A percentile compares a stretch with the other conserved stretches of the same genome.
Evolutionary conservation across 2,113 vertebrate genomes (phyloP).

Genomic region (Butorides virescens): DNA sequence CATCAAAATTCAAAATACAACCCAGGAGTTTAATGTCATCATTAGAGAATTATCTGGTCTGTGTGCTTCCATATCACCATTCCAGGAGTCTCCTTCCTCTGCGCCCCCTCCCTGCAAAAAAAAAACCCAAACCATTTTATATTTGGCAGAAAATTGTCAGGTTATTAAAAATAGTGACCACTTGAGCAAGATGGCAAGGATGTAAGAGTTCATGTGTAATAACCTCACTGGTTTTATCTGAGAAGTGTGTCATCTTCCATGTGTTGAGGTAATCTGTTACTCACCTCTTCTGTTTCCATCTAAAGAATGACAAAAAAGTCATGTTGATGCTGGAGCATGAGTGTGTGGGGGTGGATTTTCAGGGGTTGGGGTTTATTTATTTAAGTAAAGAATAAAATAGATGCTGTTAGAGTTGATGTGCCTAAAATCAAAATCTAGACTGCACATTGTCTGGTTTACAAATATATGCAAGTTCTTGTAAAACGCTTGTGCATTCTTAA

Average conservation of each 20-base stretch:
- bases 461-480: not conserved
- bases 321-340: not conserved
- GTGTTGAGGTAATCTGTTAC: not conserved
- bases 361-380: not conserved
- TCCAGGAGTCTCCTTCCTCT: not conserved
- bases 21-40: not conserved
- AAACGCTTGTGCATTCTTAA: not conserved
- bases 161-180: not conserved
- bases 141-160: not conserved
- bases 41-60: not conserved
- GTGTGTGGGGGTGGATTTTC: not conserved
- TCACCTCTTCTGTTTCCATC: not conserved
- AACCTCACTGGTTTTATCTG: not conserved
- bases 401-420: not conserved
- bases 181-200: not conserved
- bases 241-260: not conserved
- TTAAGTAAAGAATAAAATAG: not conserved
- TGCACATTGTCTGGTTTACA: not conserved
- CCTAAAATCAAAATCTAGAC: not conserved
- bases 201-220: not conserved
- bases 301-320: not conserved
- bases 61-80: not conserved
- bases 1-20: not conserved
- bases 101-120: fast-evolving
- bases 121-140: not conserved